Evolutionary conservation across 1,140 invertebrate species (phyloP), one percentile per base, ranked within the genome.

Genomic region (Magallana angulata): DNA sequence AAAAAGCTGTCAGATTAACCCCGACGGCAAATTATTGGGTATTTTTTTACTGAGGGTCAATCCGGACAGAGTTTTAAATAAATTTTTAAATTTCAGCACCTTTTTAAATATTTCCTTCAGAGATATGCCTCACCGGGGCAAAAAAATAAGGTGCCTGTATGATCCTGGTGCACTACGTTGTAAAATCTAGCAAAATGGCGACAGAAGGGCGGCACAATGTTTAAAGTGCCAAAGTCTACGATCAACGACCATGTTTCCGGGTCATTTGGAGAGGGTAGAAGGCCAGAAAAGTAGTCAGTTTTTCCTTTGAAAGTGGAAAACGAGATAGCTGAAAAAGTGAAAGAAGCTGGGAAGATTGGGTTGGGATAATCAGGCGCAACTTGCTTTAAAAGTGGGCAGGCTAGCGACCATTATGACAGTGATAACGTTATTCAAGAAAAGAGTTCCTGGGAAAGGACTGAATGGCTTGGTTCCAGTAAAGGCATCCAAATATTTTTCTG

Each of bases 281-380:
- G n/a, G n/a, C n/a, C n/a, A n/a, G n/a, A n/a, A n/a, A 76, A 87
- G 58, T 48, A 84, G 56, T 60, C 82, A 11, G 81, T 84, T 8
- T 84, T 84, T 16, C 86, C 86, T 8, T 8, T 71, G 1, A 36
- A 87, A 58, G 60, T 84, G 0, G 86, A 87, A 84, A 62, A 83
- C 12, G n/a, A 80, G 14, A 30, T 89, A 24, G 81, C 85, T 12
- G 80, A 68, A 6, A 86, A 89, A 86, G 83, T 89, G 7, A 85
- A 86, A 36, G 57, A 84, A 57, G 88, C 82, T 1, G 88, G 24
- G 0, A 81, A 57, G 56, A 84, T 84, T 64, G 85, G 88, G 7
- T 86, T 80, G 82, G 85, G 14, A 80, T 89, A 5, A 86, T 82
- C 14, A 84, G 58, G 85, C 18, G n/a, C 81, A 89, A 57, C 82